Evolutionary conservation across 2,797 vertebrate species (phyloP).

Genomic region (Protosalanx chinensis): DNA sequence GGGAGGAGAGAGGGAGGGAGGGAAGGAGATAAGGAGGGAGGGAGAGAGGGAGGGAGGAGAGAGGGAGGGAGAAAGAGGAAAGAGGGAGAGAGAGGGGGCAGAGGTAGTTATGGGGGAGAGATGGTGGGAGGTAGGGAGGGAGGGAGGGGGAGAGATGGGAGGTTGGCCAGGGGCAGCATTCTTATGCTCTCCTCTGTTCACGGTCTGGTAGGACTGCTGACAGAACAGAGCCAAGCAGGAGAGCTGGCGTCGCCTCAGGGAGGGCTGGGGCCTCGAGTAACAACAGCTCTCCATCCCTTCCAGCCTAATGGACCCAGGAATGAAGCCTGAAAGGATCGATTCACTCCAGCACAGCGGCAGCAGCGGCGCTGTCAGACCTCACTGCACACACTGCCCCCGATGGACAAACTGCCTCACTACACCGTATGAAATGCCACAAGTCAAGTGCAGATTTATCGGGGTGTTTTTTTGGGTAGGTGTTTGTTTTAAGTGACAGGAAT

Average conservation of each 20-base stretch:
- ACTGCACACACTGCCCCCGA: neutral
- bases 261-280: constrained; percentile 31
- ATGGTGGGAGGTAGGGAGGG: too few relatives aligned
- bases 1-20: too few relatives aligned
- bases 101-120: too few relatives aligned
- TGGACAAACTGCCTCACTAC: neutral
- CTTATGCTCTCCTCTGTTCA: constrained; percentile 32
- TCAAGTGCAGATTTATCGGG: neutral
- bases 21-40: too few relatives aligned
- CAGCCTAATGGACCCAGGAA: constrained; percentile 28
- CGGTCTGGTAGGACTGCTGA: constrained; percentile 35
- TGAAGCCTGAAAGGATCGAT: constrained; percentile 27
- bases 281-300: constrained; percentile 23
- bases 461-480: neutral
- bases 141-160: neutral
- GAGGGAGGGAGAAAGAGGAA: too few relatives aligned
- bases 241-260: constrained; percentile 26
- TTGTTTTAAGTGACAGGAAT: neutral
- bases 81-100: too few relatives aligned
- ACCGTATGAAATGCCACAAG: neutral
- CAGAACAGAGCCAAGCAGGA: constrained; percentile 30
- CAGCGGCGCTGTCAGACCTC: neutral
- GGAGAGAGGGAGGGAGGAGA: too few relatives aligned
- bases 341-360: constrained; percentile 14
- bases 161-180: constrained; percentile 31